Percentiles rank a stretch among this genome's conserved stretches.
These are phyloP conservation scores for Holothuria leucospilota DNA, from an alignment of 53 echinoderm and acorn worm species.

Conservation along the genomic window DNA sequence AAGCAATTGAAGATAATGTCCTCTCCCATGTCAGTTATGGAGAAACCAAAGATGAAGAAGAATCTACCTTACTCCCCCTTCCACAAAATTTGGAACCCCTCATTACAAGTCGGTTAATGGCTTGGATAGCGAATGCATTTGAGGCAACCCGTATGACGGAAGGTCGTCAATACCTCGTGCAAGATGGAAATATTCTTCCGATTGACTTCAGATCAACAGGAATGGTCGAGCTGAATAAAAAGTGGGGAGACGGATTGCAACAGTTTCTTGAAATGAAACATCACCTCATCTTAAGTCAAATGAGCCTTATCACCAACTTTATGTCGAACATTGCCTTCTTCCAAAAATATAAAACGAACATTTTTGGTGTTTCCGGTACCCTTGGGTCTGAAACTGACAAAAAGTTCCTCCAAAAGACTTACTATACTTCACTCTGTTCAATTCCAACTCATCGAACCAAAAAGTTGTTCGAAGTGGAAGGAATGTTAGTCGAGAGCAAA, in stretches of 20 bases:
- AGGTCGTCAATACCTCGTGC: neutral
- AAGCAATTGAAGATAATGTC: too few species aligned
- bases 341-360: neutral
- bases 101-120: neutral
- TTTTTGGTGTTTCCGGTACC: neutral
- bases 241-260: neutral
- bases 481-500: neutral
- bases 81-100: neutral
- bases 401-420: neutral
- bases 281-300: neutral
- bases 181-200: neutral
- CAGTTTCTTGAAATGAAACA: constrained; percentile 8
- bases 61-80: too few species aligned
- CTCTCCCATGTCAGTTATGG: too few species aligned
- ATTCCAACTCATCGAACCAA: neutral
- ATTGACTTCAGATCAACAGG: neutral
- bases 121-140: constrained; percentile 5
- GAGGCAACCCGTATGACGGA: neutral
- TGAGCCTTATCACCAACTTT: neutral
- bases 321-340: neutral
- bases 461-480: neutral
- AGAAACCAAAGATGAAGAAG: too few species aligned
- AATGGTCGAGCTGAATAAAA: neutral
- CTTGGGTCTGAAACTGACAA: neutral
- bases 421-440: neutral